Percentiles rank a stretch among this genome's conserved stretches.
phyloP scores from a whole-genome alignment of 2,797 vertebrate genomes.

The Vultur gryphus region DNA sequence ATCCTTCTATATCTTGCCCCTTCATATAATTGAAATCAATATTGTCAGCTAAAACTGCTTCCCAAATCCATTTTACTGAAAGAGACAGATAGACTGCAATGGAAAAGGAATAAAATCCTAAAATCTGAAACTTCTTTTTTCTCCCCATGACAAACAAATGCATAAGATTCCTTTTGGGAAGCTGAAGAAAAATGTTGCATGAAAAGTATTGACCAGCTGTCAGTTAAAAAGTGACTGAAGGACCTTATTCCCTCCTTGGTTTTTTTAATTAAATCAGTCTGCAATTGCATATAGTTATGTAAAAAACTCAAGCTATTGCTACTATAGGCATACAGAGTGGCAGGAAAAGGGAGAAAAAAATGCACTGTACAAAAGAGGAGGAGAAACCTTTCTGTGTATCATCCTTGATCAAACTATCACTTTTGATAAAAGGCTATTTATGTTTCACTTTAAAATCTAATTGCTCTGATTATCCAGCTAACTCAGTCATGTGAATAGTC shows the following conservation, averaged over 20 bases:
- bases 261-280: not conserved
- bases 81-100: not conserved
- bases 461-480: not conserved
- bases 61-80: not conserved
- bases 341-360: not conserved
- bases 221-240: not conserved
- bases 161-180: not conserved
- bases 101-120: not conserved
- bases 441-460: not conserved
- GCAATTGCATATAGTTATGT: not conserved
- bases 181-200: not conserved
- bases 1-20: not conserved
- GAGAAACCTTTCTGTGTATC: not conserved
- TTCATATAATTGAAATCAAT: not conserved
- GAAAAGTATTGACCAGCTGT: not conserved
- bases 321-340: not conserved
- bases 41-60: not conserved
- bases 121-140: not conserved
- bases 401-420: not conserved
- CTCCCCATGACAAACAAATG: not conserved
- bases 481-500: not conserved
- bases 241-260: accelerated
- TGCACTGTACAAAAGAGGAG: not conserved
- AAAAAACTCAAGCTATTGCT: not conserved
- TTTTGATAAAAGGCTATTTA: not conserved